phyloP scores from a whole-genome alignment of 2,888 invertebrate genomes.

The Sesia bembeciformis region DNA sequence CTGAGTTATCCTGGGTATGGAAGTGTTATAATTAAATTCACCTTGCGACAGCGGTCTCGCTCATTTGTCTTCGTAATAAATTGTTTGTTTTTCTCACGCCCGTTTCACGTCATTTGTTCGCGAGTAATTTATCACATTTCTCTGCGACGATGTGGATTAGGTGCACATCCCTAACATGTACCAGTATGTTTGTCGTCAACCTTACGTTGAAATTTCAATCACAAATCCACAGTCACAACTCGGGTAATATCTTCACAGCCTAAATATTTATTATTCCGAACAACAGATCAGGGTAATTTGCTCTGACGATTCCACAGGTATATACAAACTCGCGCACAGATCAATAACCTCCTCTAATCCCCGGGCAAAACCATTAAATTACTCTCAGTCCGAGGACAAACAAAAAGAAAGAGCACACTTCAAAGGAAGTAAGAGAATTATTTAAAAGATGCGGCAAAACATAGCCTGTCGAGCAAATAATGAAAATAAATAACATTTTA shows the following conservation, averaged over 20 bases:
- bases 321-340: too few relatives aligned
- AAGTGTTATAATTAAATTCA: slow-evolving; percentile 43
- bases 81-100: slow-evolving; percentile 54
- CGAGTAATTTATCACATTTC: slow-evolving; percentile 55
- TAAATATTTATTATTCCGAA: too few relatives aligned
- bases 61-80: slow-evolving; percentile 59
- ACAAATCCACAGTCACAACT: too few relatives aligned
- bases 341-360: too few relatives aligned
- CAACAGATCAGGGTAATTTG: too few relatives aligned
- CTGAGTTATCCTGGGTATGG: too few relatives aligned
- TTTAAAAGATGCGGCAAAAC: slow-evolving; percentile 6
- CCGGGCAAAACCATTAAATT: slow-evolving; percentile 4
- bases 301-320: too few relatives aligned
- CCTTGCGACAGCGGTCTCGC: slow-evolving; percentile 25
- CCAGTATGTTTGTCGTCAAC: background rate
- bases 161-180: background rate
- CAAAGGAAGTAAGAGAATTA: slow-evolving; percentile 9
- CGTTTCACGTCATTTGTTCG: slow-evolving; percentile 50
- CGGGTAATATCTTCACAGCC: too few relatives aligned
- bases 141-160: slow-evolving; percentile 18
- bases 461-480: slow-evolving; percentile 11
- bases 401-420: slow-evolving; percentile 7
- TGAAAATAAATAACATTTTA: slow-evolving; percentile 13
- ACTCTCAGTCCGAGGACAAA: slow-evolving; percentile 1
- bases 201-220: background rate